These are phyloP conservation scores for Caranx melampygus DNA, from an alignment of 2,113 vertebrate genomes.

Conservation along the genomic window DNA sequence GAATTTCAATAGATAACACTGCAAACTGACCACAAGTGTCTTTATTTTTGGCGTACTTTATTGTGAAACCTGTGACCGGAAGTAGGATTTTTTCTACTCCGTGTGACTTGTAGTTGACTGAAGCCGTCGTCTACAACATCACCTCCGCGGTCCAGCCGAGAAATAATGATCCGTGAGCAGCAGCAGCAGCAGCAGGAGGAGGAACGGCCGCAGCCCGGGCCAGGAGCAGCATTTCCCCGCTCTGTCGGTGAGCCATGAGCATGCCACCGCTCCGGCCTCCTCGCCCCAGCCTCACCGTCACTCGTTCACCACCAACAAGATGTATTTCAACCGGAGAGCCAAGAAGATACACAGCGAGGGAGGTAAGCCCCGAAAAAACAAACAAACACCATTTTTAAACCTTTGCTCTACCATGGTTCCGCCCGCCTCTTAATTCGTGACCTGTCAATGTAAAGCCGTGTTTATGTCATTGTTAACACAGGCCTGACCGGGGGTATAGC, in stretches of 20 bases:
- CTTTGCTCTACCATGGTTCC: background rate
- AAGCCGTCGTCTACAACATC: constrained; percentile 6
- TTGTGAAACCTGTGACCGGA: constrained; percentile 61
- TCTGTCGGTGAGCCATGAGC: constrained; percentile 70
- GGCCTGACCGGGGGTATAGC: constrained; percentile 14
- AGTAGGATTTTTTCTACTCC: accelerated
- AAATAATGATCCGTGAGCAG: constrained; percentile 62
- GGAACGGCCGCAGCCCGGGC: constrained; percentile 41
- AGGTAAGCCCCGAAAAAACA: constrained; percentile 75
- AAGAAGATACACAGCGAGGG: constrained; percentile 88
- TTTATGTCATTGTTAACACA: background rate
- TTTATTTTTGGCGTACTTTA: constrained; percentile 4
- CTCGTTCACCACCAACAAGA: constrained; percentile 71
- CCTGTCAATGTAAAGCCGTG: background rate
- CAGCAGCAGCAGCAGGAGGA: constrained; percentile 26
- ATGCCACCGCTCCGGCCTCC: constrained; percentile 74
- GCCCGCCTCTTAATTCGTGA: constrained; percentile 3
- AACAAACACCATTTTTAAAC: background rate
- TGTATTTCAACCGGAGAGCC: constrained; percentile 87
- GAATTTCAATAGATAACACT: background rate
- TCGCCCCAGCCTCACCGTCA: constrained; percentile 57
- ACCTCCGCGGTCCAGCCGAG: constrained; percentile 19
- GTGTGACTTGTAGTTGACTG: background rate
- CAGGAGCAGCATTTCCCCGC: constrained; percentile 40
- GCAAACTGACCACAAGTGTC: background rate